phyloP scores from a whole-genome alignment of 1,140 invertebrate genomes.

The Vanessa tameamea region DNA sequence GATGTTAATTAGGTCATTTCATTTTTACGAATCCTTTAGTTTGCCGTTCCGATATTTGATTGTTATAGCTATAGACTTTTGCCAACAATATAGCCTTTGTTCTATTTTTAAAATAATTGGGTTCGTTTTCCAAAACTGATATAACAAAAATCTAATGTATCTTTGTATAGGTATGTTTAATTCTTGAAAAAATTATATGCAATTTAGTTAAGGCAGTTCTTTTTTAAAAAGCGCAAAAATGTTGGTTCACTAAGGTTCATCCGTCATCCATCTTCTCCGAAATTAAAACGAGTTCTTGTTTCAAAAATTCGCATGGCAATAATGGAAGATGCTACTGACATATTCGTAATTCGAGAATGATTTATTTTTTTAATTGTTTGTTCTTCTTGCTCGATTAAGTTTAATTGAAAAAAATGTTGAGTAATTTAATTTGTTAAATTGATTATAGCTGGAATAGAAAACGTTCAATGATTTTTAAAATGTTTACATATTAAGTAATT shows the following conservation, averaged over 20 bases:
- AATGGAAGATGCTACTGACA: not conserved
- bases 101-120: too few species aligned
- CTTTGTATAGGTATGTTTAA: too few species aligned
- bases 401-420: not conserved
- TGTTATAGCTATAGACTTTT: too few species aligned
- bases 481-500: not conserved
- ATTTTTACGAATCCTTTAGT: too few species aligned
- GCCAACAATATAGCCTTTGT: too few species aligned
- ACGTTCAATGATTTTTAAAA: not conserved
- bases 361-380: not conserved
- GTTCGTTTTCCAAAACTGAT: too few species aligned
- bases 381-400: not conserved
- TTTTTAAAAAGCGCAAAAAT: constrained; percentile 17
- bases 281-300: constrained; percentile 29
- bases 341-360: not conserved
- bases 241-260: constrained; percentile 33
- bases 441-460: not conserved
- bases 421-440: not conserved
- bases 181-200: not conserved
- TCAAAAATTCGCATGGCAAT: constrained; percentile 22
- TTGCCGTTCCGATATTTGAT: too few species aligned
- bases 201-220: constrained; percentile 2
- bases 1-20: too few species aligned
- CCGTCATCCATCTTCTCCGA: constrained; percentile 27
- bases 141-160: too few species aligned